Evolutionary conservation across 2,113 vertebrate genomes (phyloP).

Genomic region (Megaceryle maxima): DNA sequence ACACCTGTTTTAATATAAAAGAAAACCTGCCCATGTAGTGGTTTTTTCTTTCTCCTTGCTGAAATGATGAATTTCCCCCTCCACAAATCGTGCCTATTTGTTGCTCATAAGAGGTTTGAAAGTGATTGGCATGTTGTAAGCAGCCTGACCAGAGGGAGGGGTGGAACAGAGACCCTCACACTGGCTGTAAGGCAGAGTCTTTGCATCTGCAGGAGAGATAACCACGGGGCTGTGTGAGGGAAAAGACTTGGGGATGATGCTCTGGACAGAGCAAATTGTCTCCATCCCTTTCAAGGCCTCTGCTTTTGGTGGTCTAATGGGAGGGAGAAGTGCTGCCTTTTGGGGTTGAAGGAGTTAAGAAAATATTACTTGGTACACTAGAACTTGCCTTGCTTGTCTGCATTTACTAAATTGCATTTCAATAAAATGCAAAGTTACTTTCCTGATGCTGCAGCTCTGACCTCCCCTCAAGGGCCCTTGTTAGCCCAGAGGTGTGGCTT

Average conservation of each 20-base stretch:
- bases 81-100: not conserved
- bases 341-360: not conserved
- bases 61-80: not conserved
- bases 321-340: rapidly evolving
- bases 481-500: not conserved
- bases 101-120: not conserved
- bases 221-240: not conserved
- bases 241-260: not conserved
- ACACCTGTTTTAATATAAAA: not conserved
- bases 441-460: not conserved
- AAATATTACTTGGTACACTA: not conserved
- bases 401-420: not conserved
- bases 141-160: not conserved
- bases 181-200: not conserved
- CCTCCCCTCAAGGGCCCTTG: not conserved
- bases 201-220: not conserved
- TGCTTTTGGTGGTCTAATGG: not conserved
- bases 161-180: rapidly evolving
- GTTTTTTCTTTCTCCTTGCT: not conserved
- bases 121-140: not conserved
- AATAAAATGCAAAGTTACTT: not conserved
- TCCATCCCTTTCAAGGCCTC: not conserved
- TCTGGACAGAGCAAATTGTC: not conserved
- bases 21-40: not conserved
- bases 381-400: not conserved